A percentile compares a stretch with the other conserved stretches of the same genome.
These are phyloP conservation scores for Thelaira solivaga DNA, from an alignment of 2,888 invertebrate genomes.

Conservation along the genomic window DNA sequence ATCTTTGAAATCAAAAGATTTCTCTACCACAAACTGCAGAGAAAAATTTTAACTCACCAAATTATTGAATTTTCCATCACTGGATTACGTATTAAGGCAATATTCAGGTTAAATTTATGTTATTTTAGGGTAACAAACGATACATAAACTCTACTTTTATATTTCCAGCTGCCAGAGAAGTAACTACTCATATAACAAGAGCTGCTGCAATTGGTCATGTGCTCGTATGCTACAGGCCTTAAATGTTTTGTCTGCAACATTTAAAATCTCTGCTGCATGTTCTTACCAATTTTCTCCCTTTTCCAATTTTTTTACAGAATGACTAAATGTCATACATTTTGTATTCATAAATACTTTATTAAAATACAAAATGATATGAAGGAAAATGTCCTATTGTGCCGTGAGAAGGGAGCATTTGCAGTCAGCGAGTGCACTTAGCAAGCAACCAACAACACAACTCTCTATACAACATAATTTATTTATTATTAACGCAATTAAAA, in stretches of 20 bases:
- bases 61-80: too few relatives aligned
- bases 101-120: too few relatives aligned
- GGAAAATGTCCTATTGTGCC: too few relatives aligned
- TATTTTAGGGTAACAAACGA: not conserved
- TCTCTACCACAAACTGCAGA: too few relatives aligned
- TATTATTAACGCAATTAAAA: slow-evolving; percentile 43
- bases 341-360: not conserved
- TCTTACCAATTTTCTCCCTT: not conserved
- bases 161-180: not conserved
- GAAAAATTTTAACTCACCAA: too few relatives aligned
- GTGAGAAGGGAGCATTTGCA: not conserved
- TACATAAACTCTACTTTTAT: slow-evolving; percentile 25
- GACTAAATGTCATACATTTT: slow-evolving; percentile 27
- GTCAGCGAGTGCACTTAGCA: not conserved
- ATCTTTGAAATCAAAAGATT: too few relatives aligned
- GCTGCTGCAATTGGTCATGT: slow-evolving; percentile 37
- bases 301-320: not conserved
- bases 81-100: too few relatives aligned
- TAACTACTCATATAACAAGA: not conserved
- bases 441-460: not conserved
- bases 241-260: slow-evolving; percentile 12
- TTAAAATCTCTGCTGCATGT: slow-evolving; percentile 32
- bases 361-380: not conserved
- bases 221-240: slow-evolving; percentile 19
- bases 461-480: slow-evolving; percentile 14